These are phyloP conservation scores for Boulengeromyrus knoepffleri DNA, from an alignment of 2,113 vertebrate species.

Conservation along the genomic window DNA sequence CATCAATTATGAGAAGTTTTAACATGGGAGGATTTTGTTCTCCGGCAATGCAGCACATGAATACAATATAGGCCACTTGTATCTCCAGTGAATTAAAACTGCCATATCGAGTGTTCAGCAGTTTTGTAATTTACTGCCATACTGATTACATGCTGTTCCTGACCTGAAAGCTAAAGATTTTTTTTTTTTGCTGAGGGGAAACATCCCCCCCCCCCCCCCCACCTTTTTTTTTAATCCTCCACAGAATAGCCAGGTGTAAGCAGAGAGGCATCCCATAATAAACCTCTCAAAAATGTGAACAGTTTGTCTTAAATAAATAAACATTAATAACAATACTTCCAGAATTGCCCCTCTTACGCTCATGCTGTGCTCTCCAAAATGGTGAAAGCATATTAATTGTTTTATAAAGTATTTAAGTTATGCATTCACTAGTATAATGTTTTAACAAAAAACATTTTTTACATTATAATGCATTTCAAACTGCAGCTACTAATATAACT, in stretches of 20 bases:
- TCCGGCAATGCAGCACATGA: neutral
- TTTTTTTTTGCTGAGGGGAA: neutral
- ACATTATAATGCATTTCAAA: neutral
- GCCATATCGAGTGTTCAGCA: neutral
- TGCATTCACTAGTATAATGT: neutral
- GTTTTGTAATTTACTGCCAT: neutral
- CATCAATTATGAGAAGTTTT: neutral
- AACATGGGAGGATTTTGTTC: neutral
- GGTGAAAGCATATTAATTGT: neutral
- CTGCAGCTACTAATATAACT: neutral
- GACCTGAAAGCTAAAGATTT: neutral
- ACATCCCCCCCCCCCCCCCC: too few species aligned
- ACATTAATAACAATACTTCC: neutral
- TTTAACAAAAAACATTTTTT: neutral
- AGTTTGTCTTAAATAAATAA: neutral
- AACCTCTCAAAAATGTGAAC: neutral
- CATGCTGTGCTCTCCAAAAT: neutral
- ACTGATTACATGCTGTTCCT: neutral
- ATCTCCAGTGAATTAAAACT: slow-evolving; percentile 2
- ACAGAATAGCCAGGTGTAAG: neutral
- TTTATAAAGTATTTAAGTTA: neutral
- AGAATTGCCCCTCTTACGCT: neutral
- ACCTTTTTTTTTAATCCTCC: neutral
- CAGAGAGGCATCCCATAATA: neutral
- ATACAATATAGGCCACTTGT: neutral